Evolutionary conservation across 2,797 vertebrate genomes (phyloP), one percentile per base, ranked within the genome.

Genomic region (Okamejei kenojei): DNA sequence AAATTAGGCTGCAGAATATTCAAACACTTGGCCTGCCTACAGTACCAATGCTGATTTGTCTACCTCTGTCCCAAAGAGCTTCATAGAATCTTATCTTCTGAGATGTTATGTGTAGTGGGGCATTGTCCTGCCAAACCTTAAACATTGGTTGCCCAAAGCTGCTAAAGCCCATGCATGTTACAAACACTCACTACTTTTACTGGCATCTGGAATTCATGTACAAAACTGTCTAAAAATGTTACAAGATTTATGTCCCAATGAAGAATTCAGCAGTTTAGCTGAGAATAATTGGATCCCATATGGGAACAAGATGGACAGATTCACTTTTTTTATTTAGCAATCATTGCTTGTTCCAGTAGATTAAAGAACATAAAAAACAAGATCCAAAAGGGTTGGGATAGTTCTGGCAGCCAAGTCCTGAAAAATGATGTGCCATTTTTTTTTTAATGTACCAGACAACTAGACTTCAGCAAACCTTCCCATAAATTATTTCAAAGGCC

Each of bases 181-280:
- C 95, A 96, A 96, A 96, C 93, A 94, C 96, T 96, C 94, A 93
- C 94, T 95, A 95, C 95, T 95, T 95, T 96, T 96, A 82, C 94
- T 95, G 95, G 95, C 98, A 98, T 98, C 97, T 98, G 98, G 97
- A 97, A 96, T 94, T 95, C 97, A 98, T 97, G 97, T 96, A 96
- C 94, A 93, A 94, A 94, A 94, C 95, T 94, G 95, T 96, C 96
- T 96, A 95, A 94, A 96, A 94, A 96, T 96, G 95, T 96, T 96
- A 95, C 95, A 96, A 97, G 96, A 98, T 98, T 97, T 97, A 98
- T 97, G 96, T 96, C 96, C 97, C 97, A 96, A 96, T 97, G 97
- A 98, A 97, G 97, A 97, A 97, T 97, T 98, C 97, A 94, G 96
- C 96, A 96, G 97, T 98, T 97, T 97, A 98, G 96, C 96, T 96